phyloP scores from a whole-genome alignment of 2,797 vertebrate genomes.

The Sebastes umbrosus region DNA sequence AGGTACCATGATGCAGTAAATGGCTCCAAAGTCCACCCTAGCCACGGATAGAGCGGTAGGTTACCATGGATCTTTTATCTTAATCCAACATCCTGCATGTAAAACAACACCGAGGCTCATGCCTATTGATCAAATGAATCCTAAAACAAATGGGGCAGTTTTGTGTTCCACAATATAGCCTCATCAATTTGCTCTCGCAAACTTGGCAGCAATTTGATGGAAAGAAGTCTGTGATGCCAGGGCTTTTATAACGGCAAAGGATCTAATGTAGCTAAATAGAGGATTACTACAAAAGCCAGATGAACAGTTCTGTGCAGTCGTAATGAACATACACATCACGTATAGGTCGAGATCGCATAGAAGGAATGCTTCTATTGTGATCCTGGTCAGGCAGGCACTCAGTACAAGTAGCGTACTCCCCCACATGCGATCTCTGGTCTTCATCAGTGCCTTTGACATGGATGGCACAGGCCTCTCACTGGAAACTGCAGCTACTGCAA shows the following conservation, averaged over 20 bases:
- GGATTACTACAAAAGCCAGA: neutral
- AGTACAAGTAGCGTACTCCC: neutral
- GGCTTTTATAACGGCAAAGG: neutral
- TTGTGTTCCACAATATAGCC: neutral
- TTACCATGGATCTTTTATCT: neutral
- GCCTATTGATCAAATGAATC: neutral
- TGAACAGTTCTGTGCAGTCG: too few relatives aligned
- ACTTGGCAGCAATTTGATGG: neutral
- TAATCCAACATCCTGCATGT: neutral
- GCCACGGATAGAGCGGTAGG: neutral
- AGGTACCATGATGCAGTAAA: constrained; percentile 31
- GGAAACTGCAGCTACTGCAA: neutral
- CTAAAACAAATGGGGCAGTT: neutral
- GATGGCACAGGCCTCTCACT: constrained; percentile 1
- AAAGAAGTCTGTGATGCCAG: neutral
- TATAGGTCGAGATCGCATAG: neutral
- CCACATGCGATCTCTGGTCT: neutral
- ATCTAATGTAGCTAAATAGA: neutral
- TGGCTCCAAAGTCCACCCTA: constrained; percentile 55
- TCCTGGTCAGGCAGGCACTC: neutral
- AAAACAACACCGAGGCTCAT: neutral
- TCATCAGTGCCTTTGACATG: neutral
- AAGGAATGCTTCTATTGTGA: neutral
- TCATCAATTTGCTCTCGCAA: neutral
- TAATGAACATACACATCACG: neutral